These are phyloP conservation scores for Apus apus DNA, from an alignment of 2,113 vertebrate species.

Conservation along the genomic window DNA sequence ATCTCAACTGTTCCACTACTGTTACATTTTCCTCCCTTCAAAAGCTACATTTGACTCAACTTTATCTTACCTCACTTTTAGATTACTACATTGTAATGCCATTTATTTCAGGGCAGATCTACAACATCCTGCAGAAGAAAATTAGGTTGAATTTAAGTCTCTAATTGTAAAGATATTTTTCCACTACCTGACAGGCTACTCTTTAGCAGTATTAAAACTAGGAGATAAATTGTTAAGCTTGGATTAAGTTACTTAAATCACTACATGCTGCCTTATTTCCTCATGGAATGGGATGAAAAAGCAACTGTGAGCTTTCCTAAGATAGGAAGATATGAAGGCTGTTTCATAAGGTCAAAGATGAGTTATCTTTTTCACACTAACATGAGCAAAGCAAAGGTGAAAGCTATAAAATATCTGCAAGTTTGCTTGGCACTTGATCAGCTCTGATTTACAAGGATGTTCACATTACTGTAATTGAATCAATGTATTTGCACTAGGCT, in stretches of 20 bases:
- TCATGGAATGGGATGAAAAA: background rate
- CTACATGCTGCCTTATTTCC: background rate
- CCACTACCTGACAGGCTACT: background rate
- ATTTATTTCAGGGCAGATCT: background rate
- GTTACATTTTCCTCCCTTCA: background rate
- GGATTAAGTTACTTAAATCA: background rate
- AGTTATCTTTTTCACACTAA: background rate
- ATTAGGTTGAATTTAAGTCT: background rate
- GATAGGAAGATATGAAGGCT: background rate
- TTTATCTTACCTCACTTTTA: background rate
- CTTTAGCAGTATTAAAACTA: background rate
- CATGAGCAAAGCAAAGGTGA: constrained; percentile 32
- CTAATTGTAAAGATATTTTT: constrained; percentile 21
- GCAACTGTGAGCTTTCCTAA: background rate
- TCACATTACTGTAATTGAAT: background rate
- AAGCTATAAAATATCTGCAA: constrained; percentile 1
- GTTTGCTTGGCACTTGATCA: background rate
- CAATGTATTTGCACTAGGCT: background rate
- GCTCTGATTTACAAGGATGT: constrained; percentile 25
- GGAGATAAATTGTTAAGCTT: background rate
- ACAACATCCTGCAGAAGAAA: background rate
- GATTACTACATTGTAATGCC: background rate
- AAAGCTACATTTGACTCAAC: background rate
- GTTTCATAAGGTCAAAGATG: background rate
- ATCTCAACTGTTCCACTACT: background rate